Percentiles rank a stretch among this genome's conserved stretches.
Evolutionary conservation across 2,797 vertebrate genomes (phyloP).

Genomic region (Myotis pilosus): DNA sequence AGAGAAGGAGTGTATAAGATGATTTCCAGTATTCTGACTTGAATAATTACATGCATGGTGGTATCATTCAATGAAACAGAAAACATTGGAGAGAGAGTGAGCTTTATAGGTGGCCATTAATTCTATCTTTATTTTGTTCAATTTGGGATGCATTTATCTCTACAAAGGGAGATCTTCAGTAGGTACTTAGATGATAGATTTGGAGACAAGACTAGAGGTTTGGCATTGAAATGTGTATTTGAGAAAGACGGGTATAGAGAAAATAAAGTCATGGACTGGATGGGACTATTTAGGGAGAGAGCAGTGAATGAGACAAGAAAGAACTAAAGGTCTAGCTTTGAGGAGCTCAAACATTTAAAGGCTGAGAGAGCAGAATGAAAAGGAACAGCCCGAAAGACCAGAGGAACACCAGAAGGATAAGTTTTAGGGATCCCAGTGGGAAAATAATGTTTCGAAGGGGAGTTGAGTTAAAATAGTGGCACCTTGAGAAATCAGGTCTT

Average conservation of each 20-base stretch:
- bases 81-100: background rate
- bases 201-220: background rate
- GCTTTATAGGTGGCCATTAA: background rate
- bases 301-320: background rate
- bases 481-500: background rate
- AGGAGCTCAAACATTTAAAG: background rate
- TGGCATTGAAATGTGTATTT: background rate
- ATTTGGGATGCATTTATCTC: background rate
- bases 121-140: conserved; percentile 19
- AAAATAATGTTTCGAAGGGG: background rate
- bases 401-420: background rate
- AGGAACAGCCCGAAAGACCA: background rate
- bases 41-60: background rate
- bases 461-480: background rate
- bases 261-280: background rate
- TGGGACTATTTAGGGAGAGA: background rate
- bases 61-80: background rate
- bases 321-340: background rate
- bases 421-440: background rate
- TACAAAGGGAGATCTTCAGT: background rate
- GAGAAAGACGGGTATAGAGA: background rate
- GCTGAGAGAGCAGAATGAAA: background rate
- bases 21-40: background rate
- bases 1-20: background rate
- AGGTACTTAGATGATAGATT: background rate